phyloP scores from a whole-genome alignment of 2,888 invertebrate species.

The Limnephilus auricula region DNA sequence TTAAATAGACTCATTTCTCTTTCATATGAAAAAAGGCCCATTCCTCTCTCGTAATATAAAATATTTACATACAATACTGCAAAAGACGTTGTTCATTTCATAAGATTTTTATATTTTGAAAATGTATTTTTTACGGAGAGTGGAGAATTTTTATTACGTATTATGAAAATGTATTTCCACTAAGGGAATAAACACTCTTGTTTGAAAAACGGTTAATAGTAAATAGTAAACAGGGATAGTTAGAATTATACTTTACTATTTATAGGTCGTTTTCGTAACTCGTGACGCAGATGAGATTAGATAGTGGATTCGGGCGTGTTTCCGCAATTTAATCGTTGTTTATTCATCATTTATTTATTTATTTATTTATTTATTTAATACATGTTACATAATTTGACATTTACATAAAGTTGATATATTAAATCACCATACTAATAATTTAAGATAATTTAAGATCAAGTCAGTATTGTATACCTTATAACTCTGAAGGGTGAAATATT shows the following conservation, averaged over 20 bases:
- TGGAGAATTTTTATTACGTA: neutral
- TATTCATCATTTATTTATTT: too few relatives aligned
- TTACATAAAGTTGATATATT: too few relatives aligned
- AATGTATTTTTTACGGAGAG: neutral
- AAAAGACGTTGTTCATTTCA: conserved; percentile 13
- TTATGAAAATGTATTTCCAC: neutral
- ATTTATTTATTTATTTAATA: too few relatives aligned
- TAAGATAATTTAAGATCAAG: neutral
- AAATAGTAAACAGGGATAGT: neutral
- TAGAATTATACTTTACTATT: neutral
- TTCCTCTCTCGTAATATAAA: neutral
- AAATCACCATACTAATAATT: too few relatives aligned
- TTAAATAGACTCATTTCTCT: conserved; percentile 15
- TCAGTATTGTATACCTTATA: neutral
- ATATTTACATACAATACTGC: conserved; percentile 22
- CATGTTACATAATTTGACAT: too few relatives aligned
- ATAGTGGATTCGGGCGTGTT: neutral
- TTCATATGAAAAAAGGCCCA: neutral
- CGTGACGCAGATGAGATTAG: neutral
- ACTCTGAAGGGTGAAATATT: neutral
- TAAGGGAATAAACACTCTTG: neutral
- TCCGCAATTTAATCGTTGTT: neutral
- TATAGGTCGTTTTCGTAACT: neutral
- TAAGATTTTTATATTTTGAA: neutral
- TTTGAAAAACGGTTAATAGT: neutral